Evolutionary conservation across 2,888 invertebrate genomes (phyloP).

Genomic region (Drosophila koepferae): DNA sequence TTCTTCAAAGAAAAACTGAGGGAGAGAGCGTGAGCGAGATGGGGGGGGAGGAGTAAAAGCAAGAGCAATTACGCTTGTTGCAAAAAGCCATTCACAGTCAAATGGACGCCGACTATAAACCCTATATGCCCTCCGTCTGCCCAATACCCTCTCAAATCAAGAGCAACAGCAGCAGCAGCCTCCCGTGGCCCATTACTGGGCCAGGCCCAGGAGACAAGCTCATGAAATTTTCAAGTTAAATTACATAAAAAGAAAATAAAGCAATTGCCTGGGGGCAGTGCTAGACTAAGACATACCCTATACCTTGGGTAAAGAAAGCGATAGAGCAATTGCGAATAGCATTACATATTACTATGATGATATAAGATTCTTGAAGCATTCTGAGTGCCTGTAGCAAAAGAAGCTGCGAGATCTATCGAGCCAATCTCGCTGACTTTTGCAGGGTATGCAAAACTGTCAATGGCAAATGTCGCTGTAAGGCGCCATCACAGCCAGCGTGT

Average conservation of each 20-base stretch:
- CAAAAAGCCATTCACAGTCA: constrained; percentile 11
- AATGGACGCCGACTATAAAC: constrained; percentile 3
- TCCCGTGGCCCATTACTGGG: constrained; percentile 1
- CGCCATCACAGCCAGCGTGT: constrained; percentile 26
- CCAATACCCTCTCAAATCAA: constrained; percentile 1
- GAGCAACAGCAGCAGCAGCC: background rate
- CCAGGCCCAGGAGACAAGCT: constrained; percentile 8
- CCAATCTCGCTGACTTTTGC: background rate
- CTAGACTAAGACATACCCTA: constrained; percentile 13
- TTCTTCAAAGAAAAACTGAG: background rate
- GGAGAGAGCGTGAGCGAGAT: background rate
- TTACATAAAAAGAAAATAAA: constrained; percentile 40
- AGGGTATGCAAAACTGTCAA: constrained; percentile 61
- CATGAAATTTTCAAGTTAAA: constrained; percentile 64
- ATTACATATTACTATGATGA: no score
- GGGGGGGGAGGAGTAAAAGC: no score
- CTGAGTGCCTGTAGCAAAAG: background rate
- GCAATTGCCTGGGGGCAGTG: background rate
- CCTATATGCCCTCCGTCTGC: background rate
- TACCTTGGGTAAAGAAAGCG: background rate
- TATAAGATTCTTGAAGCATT: background rate
- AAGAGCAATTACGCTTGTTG: constrained; percentile 4
- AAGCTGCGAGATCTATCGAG: background rate
- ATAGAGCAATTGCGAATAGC: background rate
- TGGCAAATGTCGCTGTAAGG: constrained; percentile 54